A percentile compares a stretch with the other conserved stretches of the same genome.
Conservation (phyloP, 2,113 vertebrate genomes). For the Apus apus region DNA sequence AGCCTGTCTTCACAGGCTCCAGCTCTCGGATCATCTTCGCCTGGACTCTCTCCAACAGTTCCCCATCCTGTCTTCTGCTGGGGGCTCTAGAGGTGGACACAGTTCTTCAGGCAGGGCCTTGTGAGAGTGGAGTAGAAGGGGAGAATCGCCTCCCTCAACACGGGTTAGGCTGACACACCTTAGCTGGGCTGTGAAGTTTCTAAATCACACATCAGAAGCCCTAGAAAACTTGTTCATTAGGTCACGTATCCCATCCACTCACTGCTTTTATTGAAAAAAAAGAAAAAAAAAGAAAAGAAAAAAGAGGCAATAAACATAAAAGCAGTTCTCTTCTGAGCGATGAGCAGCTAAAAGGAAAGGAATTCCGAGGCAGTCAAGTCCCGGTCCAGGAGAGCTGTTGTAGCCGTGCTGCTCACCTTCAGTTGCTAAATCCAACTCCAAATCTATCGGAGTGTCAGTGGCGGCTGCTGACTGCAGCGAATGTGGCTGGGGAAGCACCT, state of each 20-base stretch:
- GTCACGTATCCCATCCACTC: not conserved
- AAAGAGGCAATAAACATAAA: not conserved
- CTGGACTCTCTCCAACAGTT: too few species aligned
- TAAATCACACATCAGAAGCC: not conserved
- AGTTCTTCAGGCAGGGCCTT: too few species aligned
- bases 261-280: not conserved
- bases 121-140: too few species aligned
- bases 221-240: not conserved
- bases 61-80: too few species aligned
- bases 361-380: not conserved
- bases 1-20: too few species aligned
- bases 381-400: not conserved
- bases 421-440: not conserved
- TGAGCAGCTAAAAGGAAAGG: not conserved
- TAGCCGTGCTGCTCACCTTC: not conserved
- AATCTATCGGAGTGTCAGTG: too few species aligned
- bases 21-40: too few species aligned
- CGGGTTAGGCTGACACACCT: too few species aligned
- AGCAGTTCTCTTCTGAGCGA: not conserved
- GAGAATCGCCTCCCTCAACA: too few species aligned
- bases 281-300: not conserved
- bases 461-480: not conserved
- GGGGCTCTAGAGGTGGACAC: too few species aligned
- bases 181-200: not conserved
- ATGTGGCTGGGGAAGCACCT: too few species aligned